Evolutionary conservation across 2,797 vertebrate species (phyloP).

Genomic region (Molossus molossus): DNA sequence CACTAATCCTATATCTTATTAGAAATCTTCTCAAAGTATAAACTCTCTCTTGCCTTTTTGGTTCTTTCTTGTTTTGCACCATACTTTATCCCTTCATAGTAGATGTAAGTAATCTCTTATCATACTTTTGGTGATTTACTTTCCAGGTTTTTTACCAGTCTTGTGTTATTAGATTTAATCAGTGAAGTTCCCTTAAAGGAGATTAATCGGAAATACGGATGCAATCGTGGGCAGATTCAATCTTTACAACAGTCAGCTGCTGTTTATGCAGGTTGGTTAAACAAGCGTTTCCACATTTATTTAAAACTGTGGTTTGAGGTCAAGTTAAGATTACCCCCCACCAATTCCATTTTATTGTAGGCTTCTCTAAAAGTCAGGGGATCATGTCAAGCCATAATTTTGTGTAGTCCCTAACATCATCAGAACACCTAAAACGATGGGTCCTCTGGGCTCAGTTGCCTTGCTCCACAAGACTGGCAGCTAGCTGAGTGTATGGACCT

Average conservation of each 20-base stretch:
- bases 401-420: not conserved
- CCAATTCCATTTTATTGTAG: constrained; percentile 29
- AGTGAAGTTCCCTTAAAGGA: constrained; percentile 94
- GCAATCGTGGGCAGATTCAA: constrained; percentile 97
- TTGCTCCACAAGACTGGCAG: not conserved
- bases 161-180: constrained; percentile 97
- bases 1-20: not conserved
- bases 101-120: constrained; percentile 34
- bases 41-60: not conserved
- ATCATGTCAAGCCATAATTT: not conserved
- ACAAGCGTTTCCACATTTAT: constrained; percentile 47
- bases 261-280: constrained; percentile 95
- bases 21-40: not conserved
- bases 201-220: constrained; percentile 96
- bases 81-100: not conserved
- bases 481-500: not conserved
- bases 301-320: constrained; percentile 24
- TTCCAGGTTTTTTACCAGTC: constrained; percentile 97
- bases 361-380: constrained; percentile 14
- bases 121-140: constrained; percentile 63
- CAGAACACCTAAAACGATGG: not conserved
- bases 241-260: constrained; percentile 98
- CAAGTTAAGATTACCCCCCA: constrained; percentile 21
- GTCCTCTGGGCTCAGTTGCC: not conserved
- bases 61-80: constrained; percentile 35